Evolutionary conservation across 2,888 invertebrate species (phyloP), one percentile per base, ranked within the genome.

Genomic region (Andrena haemorrhoa): DNA sequence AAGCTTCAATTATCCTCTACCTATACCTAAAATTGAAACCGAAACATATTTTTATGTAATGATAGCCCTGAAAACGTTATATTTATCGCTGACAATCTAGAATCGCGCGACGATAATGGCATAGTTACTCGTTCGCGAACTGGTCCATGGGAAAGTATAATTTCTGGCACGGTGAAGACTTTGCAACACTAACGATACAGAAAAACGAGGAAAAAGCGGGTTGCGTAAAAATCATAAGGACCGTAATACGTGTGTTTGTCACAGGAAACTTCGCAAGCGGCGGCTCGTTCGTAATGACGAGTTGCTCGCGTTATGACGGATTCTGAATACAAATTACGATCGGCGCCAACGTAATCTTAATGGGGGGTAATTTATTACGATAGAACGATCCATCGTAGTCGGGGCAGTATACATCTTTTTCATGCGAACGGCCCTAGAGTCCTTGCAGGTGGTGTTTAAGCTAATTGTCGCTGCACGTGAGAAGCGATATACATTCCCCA

Each of bases 401-500:
- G 41, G 41, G 41, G 12, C 41, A 41, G 41, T 41, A 49, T 65
- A 6, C 65, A 41, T 64, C 41, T 64, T 51, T 49, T 61, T 2
- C 31, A n/a, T 56, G 41, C 41, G 31, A 47, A 12, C 5, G n/a
- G n/a, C 31, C 31, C 41, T 16, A 23, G 35, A 16, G 23, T 16
- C 64, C 10, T 26, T 20, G 26, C 31, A 75, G 66, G 12, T n/a
- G 33, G 63, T 61, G 63, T 78, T 78, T 78, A 78, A 75, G 51
- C 78, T 78, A 78, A 78, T 75, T 75, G 68, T 78, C 47, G 33
- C 53, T 56, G 47, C 47, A 33, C 76, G 76, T 33, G 78, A 68
- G 68, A 75, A 75, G 76, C 76, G 47, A 75, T 78, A 64, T 33
- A 16, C 41, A 41, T 41, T 41, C 41, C 41, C 49, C 53, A 10